These are phyloP conservation scores for Actenoides lindsayi DNA, from an alignment of 2,113 vertebrate genomes.

Conservation along the genomic window DNA sequence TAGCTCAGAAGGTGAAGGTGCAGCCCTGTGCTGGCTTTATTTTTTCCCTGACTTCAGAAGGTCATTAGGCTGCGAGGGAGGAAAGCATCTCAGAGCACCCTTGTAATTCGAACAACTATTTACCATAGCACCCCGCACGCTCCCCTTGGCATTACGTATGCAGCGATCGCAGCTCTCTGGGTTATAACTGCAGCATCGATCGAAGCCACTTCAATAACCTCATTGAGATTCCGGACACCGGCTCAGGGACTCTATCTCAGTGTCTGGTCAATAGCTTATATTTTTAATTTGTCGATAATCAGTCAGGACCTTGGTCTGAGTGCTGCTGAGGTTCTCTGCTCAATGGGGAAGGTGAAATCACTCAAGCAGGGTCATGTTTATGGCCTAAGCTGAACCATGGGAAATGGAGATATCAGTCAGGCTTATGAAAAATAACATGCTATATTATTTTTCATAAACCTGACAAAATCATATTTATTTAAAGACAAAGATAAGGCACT, in stretches of 20 bases:
- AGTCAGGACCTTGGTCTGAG: conserved; percentile 77
- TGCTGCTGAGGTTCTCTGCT: conserved; percentile 47
- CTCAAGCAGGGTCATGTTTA: conserved; percentile 66
- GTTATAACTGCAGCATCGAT: conserved; percentile 88
- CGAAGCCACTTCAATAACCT: conserved; percentile 78
- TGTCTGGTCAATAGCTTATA: conserved; percentile 85
- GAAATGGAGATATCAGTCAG: conserved; percentile 30
- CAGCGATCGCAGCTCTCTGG: conserved; percentile 77
- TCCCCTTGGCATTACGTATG: conserved; percentile 77
- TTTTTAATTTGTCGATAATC: conserved; percentile 86
- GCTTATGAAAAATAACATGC: conserved; percentile 28
- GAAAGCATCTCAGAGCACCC: background rate
- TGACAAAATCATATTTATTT: conserved; percentile 70
- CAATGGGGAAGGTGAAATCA: conserved; percentile 29
- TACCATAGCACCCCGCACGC: background rate
- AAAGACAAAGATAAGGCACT: conserved; percentile 68
- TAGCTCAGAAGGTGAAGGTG: accelerated
- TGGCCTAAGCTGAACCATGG: conserved; percentile 34
- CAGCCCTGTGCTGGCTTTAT: background rate
- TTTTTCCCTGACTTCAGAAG: background rate
- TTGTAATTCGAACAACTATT: conserved; percentile 35
- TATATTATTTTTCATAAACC: conserved; percentile 69
- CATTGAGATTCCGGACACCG: conserved; percentile 88
- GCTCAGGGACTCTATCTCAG: conserved; percentile 86
- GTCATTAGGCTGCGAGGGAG: background rate